Conservation (phyloP, 2,113 vertebrate species). For the Pedionomus torquatus region DNA sequence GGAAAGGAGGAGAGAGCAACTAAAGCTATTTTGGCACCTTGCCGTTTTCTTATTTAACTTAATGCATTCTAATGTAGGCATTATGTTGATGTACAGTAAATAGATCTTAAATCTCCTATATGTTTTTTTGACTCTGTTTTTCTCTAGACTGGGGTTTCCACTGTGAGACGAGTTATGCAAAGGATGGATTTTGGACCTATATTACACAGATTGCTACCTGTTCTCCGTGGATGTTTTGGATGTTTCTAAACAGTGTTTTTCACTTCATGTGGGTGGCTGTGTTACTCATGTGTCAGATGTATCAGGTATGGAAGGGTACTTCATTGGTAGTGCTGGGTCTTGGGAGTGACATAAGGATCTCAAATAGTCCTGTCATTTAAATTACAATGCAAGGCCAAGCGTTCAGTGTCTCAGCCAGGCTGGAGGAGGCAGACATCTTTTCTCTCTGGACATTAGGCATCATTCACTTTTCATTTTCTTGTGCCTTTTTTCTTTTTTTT, state of each 20-base stretch:
- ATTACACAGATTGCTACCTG: conserved; percentile 96
- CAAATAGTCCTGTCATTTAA: neutral
- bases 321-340: neutral
- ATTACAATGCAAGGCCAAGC: neutral
- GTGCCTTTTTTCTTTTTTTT: neutral
- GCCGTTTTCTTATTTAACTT: neutral
- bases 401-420: neutral
- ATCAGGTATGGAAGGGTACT: conserved; percentile 84
- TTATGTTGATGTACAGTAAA: neutral
- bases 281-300: conserved; percentile 99
- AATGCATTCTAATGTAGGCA: neutral
- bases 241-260: conserved; percentile 98
- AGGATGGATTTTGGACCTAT: conserved; percentile 97
- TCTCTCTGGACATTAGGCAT: neutral
- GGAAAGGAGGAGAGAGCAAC: neutral
- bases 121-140: neutral
- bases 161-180: conserved; percentile 91
- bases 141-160: conserved; percentile 93
- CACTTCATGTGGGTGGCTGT: conserved; percentile 99
- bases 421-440: neutral
- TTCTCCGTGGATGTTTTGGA: conserved; percentile 99
- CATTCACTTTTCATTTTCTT: neutral
- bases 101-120: neutral
- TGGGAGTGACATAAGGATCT: neutral
- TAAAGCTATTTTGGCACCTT: neutral